These are phyloP conservation scores for Ariopsis seemanni DNA, from an alignment of 2,113 vertebrate species.

Conservation along the genomic window DNA sequence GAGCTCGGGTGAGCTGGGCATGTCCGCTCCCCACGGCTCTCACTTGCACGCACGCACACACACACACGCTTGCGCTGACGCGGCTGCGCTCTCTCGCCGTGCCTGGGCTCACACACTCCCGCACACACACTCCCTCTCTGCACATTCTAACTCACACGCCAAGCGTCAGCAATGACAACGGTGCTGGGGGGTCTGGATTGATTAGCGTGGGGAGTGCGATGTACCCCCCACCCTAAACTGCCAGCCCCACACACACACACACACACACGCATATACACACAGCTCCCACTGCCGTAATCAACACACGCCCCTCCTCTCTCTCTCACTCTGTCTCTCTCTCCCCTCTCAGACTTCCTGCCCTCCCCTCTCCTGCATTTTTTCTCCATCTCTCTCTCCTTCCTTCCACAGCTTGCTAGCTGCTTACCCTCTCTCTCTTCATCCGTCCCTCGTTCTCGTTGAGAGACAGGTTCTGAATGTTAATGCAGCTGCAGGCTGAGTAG, in stretches of 20 bases:
- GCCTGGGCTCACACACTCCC: constrained; percentile 45
- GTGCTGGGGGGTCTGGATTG: constrained; percentile 53
- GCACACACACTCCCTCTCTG: constrained; percentile 46
- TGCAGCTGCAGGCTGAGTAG: constrained; percentile 63
- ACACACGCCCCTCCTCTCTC: constrained; percentile 38
- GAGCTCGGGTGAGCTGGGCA: constrained; percentile 53
- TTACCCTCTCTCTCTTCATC: constrained; percentile 33
- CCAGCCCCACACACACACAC: constrained; percentile 17
- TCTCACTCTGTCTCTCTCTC: constrained; percentile 18
- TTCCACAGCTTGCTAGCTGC: constrained; percentile 5
- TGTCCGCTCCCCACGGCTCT: constrained; percentile 55
- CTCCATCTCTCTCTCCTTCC: constrained; percentile 47
- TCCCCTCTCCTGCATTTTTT: constrained; percentile 29
- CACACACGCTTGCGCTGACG: constrained; percentile 43
- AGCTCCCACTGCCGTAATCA: constrained; percentile 53
- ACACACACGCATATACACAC: constrained; percentile 34
- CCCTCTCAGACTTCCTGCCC: constrained; percentile 6
- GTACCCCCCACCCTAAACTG: constrained; percentile 49
- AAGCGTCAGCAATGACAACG: constrained; percentile 44
- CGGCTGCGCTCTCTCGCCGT: constrained; percentile 49
- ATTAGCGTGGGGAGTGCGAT: constrained; percentile 52
- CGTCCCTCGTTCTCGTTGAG: constrained; percentile 57
- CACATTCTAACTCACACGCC: constrained; percentile 48
- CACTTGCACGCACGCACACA: constrained; percentile 28
- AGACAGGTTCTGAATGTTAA: constrained; percentile 62